These are phyloP conservation scores for Leucozona laternaria DNA, from an alignment of 2,888 invertebrate species.

Conservation along the genomic window DNA sequence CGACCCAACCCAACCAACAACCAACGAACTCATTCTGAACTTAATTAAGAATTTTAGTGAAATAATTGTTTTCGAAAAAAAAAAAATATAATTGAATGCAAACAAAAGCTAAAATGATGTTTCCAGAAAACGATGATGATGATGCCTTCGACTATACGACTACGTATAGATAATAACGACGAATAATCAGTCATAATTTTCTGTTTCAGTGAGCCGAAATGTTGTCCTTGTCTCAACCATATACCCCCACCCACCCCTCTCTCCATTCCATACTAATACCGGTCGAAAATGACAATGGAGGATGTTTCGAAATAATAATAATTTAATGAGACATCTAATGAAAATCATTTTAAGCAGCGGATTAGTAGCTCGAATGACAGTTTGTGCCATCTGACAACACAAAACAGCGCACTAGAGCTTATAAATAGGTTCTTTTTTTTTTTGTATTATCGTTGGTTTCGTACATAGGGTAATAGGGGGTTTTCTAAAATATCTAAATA, in stretches of 20 bases:
- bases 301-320: slow-evolving; percentile 72
- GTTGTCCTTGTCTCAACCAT: slow-evolving; percentile 2
- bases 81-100: neutral
- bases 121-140: slow-evolving; percentile 12
- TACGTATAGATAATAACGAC: neutral
- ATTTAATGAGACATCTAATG: slow-evolving; percentile 75
- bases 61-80: slow-evolving; percentile 60
- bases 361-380: slow-evolving; percentile 65
- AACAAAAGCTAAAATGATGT: slow-evolving; percentile 34
- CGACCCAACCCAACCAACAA: slow-evolving; percentile 28
- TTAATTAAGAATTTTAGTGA: slow-evolving; percentile 69
- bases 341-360: slow-evolving; percentile 69
- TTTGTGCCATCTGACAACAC: slow-evolving; percentile 58
- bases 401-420: slow-evolving; percentile 22
- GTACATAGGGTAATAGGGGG: neutral
- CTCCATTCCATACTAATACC: neutral
- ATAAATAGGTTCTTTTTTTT: neutral
- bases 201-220: slow-evolving; percentile 54
- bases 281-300: slow-evolving; percentile 56
- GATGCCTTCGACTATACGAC: neutral
- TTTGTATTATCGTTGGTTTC: neutral
- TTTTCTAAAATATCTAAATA: neutral
- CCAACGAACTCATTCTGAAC: slow-evolving; percentile 55
- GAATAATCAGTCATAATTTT: slow-evolving; percentile 74
- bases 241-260: neutral